Conservation (phyloP, 2,888 invertebrate species). For the Cylindroiulus punctatus region DNA sequence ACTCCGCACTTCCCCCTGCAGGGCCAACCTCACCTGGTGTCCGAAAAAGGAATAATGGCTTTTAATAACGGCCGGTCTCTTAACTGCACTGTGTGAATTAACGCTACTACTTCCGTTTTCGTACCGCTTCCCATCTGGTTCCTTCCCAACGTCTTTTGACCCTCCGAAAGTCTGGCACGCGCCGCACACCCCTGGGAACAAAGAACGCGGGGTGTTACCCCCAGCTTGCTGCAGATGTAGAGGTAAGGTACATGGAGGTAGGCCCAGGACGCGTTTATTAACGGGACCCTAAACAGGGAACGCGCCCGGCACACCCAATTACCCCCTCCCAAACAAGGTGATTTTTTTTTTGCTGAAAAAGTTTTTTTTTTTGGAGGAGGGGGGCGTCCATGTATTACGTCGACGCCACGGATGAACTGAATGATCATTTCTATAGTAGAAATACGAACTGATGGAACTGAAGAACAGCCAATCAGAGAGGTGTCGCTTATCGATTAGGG, state of each 20-base stretch:
- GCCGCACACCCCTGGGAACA: background rate
- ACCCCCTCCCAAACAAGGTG: background rate
- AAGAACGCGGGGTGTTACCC: background rate
- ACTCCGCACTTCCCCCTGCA: background rate
- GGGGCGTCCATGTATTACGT: conserved; percentile 24
- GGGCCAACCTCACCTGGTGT: background rate
- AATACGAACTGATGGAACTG: no score
- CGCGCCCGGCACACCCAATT: conserved; percentile 5
- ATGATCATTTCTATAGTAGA: no score
- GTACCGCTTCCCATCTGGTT: conserved; percentile 28
- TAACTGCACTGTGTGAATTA: conserved; percentile 29
- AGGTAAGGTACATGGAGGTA: background rate
- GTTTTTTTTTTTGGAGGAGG: no score
- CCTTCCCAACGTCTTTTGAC: conserved; percentile 22
- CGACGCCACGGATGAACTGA: no score
- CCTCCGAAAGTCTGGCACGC: background rate
- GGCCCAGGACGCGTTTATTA: background rate
- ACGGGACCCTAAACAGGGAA: background rate
- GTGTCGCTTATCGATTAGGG: no score
- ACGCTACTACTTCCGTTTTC: conserved; percentile 37
- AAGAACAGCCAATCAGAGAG: no score
- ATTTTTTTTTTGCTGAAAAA: no score
- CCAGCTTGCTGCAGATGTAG: background rate
- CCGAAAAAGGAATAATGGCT: conserved; percentile 21
- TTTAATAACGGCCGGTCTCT: conserved; percentile 42